Conservation (phyloP, 2,113 vertebrate species). For the Deroptyus accipitrinus region DNA sequence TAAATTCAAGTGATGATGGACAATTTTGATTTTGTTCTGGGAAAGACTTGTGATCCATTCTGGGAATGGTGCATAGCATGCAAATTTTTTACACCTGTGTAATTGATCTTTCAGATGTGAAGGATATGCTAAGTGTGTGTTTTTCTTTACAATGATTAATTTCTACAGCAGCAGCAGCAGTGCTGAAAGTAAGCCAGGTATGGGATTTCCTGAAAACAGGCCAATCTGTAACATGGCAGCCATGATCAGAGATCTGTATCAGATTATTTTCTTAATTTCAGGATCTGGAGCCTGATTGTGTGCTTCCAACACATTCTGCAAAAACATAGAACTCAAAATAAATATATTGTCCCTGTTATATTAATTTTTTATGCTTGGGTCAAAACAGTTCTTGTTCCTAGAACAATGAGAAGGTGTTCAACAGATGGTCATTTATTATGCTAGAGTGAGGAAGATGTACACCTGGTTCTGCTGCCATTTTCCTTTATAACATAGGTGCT, state of each 20-base stretch:
- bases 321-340: not conserved
- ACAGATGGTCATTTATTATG: rapidly evolving
- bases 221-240: not conserved
- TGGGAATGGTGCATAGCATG: not conserved
- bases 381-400: not conserved
- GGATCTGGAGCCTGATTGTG: not conserved
- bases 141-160: not conserved
- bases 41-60: not conserved
- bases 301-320: not conserved
- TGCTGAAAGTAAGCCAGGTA: not conserved
- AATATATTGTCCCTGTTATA: rapidly evolving
- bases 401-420: not conserved
- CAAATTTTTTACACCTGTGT: not conserved
- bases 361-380: not conserved
- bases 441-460: not conserved
- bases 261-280: not conserved
- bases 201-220: not conserved
- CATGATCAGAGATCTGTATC: not conserved
- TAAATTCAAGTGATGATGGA: not conserved
- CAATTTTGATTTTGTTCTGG: not conserved
- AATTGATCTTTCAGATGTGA: not conserved
- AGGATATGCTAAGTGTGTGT: not conserved
- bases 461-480: not conserved
- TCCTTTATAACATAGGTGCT: not conserved
- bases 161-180: not conserved